Conservation (phyloP, 2,797 vertebrate species). For the Tadarida brasiliensis region DNA sequence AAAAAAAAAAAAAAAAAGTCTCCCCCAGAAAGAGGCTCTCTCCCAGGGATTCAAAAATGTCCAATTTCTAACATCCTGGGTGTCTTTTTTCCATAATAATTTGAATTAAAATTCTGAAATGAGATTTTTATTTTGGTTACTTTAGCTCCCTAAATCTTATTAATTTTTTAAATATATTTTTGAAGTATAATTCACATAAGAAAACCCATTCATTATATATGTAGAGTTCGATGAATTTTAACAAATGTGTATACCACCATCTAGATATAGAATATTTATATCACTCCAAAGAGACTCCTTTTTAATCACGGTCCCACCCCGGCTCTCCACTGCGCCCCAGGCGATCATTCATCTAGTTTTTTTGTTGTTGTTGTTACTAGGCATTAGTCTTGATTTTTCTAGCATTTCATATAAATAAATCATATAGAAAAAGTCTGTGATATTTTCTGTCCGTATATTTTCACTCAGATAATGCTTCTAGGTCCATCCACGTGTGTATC, state of each 20-base stretch:
- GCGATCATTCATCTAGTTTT: not conserved
- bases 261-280: not conserved
- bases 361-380: not conserved
- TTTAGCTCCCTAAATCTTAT: slow-evolving; percentile 28
- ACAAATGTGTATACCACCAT: not conserved
- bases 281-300: not conserved
- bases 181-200: not conserved
- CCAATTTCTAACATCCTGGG: not conserved
- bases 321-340: not conserved
- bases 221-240: not conserved
- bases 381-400: not conserved
- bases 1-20: not conserved
- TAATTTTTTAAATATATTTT: slow-evolving; percentile 24
- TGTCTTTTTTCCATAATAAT: not conserved
- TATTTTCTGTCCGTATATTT: not conserved
- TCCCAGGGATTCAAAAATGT: not conserved
- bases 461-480: not conserved
- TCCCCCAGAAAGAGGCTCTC: not conserved
- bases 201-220: not conserved
- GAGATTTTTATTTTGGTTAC: not conserved
- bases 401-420: slow-evolving; percentile 49
- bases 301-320: not conserved
- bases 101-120: slow-evolving; percentile 52
- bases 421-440: not conserved
- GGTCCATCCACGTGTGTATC: not conserved